These are phyloP conservation scores for Hippasteria phrygiana DNA, from an alignment of 53 echinoderm and acorn worm genomes.

Conservation along the genomic window DNA sequence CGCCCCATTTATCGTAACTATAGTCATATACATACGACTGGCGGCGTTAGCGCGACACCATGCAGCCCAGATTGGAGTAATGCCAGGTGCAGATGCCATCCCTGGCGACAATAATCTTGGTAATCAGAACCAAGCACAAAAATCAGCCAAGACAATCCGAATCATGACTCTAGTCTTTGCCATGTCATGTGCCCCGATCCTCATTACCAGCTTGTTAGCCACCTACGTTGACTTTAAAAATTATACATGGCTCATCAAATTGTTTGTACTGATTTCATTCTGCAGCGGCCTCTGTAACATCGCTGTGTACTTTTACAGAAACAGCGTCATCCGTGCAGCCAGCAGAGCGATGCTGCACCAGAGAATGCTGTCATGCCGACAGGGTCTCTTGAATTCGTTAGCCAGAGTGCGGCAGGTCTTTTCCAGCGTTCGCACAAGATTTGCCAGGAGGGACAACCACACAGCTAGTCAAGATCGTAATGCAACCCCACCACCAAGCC, in stretches of 20 bases:
- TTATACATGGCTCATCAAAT: neutral
- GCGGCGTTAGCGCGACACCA: conserved; percentile 43
- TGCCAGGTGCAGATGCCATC: neutral
- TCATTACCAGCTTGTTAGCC: conserved; percentile 21
- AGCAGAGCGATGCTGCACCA: neutral
- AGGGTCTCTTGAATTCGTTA: neutral
- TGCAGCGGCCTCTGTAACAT: conserved; percentile 55
- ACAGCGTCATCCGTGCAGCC: conserved; percentile 1
- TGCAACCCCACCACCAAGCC: neutral
- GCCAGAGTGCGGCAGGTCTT: conserved; percentile 15
- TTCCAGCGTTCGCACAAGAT: neutral
- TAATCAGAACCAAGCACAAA: conserved; percentile 26
- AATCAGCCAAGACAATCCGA: conserved; percentile 37
- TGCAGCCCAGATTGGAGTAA: conserved; percentile 35
- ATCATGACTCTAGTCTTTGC: conserved; percentile 54
- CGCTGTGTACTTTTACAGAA: conserved; percentile 30
- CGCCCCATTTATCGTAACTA: conserved; percentile 9
- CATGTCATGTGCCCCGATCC: conserved; percentile 6
- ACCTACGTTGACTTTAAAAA: neutral
- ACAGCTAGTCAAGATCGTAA: neutral
- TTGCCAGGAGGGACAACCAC: neutral
- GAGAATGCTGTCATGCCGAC: neutral
- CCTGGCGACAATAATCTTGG: neutral
- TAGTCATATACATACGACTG: conserved; percentile 47
- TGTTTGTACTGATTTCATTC: conserved; percentile 7